Conservation (phyloP, 2,113 vertebrate species). For the Oryctolagus cuniculus region DNA sequence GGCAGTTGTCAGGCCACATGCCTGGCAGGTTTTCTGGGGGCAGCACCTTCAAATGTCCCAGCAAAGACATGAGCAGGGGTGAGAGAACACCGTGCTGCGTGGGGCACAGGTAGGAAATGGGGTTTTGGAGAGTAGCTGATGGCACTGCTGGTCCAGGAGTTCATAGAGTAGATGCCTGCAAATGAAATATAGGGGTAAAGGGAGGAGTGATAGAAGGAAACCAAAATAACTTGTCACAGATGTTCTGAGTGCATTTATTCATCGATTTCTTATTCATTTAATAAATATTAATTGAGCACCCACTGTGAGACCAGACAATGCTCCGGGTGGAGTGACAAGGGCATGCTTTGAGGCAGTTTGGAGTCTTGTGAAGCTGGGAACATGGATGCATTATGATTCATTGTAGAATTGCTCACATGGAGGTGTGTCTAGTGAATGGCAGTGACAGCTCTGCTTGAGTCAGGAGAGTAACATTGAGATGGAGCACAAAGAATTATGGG, state of each 20-base stretch:
- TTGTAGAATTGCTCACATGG: not conserved
- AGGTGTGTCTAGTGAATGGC: rapidly evolving
- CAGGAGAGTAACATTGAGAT: not conserved
- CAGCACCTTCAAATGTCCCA: not conserved
- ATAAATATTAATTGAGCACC: not conserved
- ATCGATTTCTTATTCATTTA: not conserved
- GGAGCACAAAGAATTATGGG: not conserved
- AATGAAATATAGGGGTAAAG: not conserved
- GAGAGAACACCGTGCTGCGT: not conserved
- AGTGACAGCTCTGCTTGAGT: not conserved
- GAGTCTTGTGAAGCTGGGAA: not conserved
- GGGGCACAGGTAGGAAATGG: rapidly evolving
- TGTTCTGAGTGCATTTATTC: not conserved
- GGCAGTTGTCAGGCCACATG: not conserved
- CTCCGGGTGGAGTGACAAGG: not conserved
- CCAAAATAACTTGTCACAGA: not conserved
- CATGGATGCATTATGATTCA: not conserved
- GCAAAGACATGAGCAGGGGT: rapidly evolving
- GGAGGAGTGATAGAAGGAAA: not conserved
- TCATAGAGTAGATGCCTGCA: not conserved
- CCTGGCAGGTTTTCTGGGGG: not conserved
- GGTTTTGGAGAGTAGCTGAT: no score
- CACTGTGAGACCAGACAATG: not conserved
- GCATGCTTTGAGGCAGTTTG: no score
- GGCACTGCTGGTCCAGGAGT: not conserved